Conservation (phyloP, 2,797 vertebrate species). For the Enteromius thamalakanensis region DNA sequence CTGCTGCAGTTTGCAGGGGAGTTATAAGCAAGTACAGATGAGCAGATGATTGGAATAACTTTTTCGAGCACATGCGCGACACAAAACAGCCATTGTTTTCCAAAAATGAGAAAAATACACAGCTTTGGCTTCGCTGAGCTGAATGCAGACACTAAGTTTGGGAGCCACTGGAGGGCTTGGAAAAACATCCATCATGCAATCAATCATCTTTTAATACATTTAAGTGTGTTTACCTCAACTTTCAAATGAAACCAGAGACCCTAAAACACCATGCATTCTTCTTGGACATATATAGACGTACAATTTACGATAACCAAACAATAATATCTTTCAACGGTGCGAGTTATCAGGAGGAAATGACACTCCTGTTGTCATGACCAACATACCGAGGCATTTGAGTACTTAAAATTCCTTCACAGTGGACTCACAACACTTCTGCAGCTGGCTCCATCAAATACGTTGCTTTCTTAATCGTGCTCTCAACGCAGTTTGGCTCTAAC, state of each 20-base stretch:
- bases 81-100: conserved; percentile 79
- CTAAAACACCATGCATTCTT: conserved; percentile 11
- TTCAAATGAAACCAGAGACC: background rate
- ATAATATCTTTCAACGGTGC: conserved; percentile 18
- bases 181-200: conserved; percentile 10
- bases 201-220: background rate
- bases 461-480: conserved; percentile 24
- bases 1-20: conserved; percentile 67
- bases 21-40: conserved; percentile 75
- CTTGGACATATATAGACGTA: background rate
- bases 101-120: conserved; percentile 66
- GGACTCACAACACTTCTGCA: conserved; percentile 39
- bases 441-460: conserved; percentile 27
- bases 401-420: conserved; percentile 43
- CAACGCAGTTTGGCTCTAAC: conserved; percentile 18
- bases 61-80: conserved; percentile 69
- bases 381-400: conserved; percentile 23
- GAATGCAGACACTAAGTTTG: background rate
- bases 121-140: conserved; percentile 48
- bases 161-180: conserved; percentile 9
- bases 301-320: conserved; percentile 13
- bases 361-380: conserved; percentile 12
- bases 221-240: background rate
- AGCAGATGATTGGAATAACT: conserved; percentile 78
- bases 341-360: conserved; percentile 3